Evolutionary conservation across 2,113 vertebrate species (phyloP), one percentile per base, ranked within the genome.

Genomic region (Castor canadensis): DNA sequence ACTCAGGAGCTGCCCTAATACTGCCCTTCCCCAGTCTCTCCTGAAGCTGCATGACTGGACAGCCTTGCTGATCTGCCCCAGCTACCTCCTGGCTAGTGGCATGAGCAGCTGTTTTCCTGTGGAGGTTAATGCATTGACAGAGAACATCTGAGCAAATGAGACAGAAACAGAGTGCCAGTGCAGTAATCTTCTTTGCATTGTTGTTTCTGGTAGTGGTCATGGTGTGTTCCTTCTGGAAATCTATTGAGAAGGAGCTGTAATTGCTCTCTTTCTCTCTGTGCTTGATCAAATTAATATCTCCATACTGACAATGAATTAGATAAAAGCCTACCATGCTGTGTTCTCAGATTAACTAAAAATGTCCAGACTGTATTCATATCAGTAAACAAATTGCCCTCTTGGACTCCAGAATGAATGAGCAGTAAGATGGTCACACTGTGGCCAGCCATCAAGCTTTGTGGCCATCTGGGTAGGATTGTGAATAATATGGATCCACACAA

Each of bases 171-270:
- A 91, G 72, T 87, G 32, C 60, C 17, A 82, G 20, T 88, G 19
- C 0, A 1, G 35, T 84, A 10, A 83, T 86, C 66, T 62, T 84
- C 72, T 52, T 62, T 76, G 72, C 38, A 17, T 1, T 60, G 49
- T 9, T 77, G 75, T 58, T 87, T 0, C 87, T 77, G 43, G 22
- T 73, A 30, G 17, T 82, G 5, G 5, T 79, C 32, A 32, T 20
- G 8, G 17, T 84, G n/a, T 91, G 79, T 64, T 91, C 52, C 28
- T 79, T 77, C 71, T 92, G 94, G n/a, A 91, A 92, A 85, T 66
- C n/a, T 69, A 0, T 64, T 96, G 35, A 69, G n/a, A 85, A 95
- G 66, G 56, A 95, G 15, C 54, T 77, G 3, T n/a, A 43, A 66
- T 91, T 85, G 72, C 67, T 89, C n/a, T 22, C 40, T 90, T 58